A percentile compares a stretch with the other conserved stretches of the same genome.
Conservation (phyloP, 2,113 vertebrate species). For the Poeciliopsis retropinna region DNA sequence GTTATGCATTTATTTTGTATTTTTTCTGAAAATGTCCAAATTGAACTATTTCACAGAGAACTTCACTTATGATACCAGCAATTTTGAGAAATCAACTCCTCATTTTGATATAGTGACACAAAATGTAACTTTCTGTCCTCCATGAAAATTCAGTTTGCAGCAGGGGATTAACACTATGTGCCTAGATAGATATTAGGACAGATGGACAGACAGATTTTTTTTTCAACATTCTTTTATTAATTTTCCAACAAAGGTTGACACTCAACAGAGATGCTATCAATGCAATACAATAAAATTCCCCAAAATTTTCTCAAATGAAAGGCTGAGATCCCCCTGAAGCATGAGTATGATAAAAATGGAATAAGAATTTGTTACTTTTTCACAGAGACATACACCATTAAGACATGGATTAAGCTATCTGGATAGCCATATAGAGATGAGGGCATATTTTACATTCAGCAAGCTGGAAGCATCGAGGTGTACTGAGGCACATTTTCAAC, state of each 20-base stretch:
- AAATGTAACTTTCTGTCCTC: no score
- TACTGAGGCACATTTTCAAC: conserved; percentile 69
- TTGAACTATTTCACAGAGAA: no score
- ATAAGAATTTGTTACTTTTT: conserved; percentile 21
- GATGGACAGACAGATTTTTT: conserved; percentile 13
- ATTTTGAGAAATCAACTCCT: no score
- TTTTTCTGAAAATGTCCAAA: no score
- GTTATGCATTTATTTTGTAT: no score
- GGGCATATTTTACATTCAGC: conserved; percentile 64
- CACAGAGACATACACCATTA: conserved; percentile 40
- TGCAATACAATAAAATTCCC: conserved; percentile 44
- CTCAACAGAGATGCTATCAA: conserved; percentile 48
- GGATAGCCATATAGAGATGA: conserved; percentile 60
- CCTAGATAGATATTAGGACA: neutral
- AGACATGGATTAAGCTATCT: conserved; percentile 21
- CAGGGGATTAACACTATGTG: no score
- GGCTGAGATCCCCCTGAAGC: conserved; percentile 33
- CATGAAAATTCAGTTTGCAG: no score
- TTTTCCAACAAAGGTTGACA: conserved; percentile 54
- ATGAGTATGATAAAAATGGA: conserved; percentile 37
- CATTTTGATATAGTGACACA: no score
- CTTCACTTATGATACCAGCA: no score
- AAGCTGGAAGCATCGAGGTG: conserved; percentile 68
- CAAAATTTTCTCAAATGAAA: conserved; percentile 40
- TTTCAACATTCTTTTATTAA: conserved; percentile 49